Percentiles rank a stretch among this genome's conserved stretches.
Conservation (phyloP, 64 coral and sea anemone species). For the Acropora tenuis region DNA sequence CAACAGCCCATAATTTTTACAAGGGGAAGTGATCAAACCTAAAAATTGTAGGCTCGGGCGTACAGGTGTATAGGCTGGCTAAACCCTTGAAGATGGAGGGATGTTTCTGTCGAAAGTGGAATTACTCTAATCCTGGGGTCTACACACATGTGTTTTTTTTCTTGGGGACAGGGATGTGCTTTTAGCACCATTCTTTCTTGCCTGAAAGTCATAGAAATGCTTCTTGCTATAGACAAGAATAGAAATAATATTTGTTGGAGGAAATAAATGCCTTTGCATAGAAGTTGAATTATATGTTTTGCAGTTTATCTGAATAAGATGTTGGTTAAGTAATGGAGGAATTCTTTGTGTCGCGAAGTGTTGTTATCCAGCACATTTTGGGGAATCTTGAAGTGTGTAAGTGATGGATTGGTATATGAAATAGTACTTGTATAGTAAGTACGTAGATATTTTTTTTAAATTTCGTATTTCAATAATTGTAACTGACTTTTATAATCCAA, state of each 20-base stretch:
- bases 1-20: too few relatives aligned
- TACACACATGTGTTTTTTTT: not conserved
- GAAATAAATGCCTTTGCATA: not conserved
- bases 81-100: not conserved
- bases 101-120: not conserved
- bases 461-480: not conserved
- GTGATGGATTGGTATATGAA: not conserved
- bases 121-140: not conserved
- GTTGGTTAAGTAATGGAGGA: not conserved
- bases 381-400: not conserved
- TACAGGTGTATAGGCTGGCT: not conserved
- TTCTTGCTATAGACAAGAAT: not conserved
- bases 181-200: not conserved
- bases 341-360: not conserved
- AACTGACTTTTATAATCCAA: not conserved
- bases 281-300: not conserved
- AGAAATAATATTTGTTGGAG: not conserved
- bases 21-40: not conserved
- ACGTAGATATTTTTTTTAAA: not conserved
- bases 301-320: too few relatives aligned
- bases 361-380: not conserved
- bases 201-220: not conserved
- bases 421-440: not conserved
- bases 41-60: not conserved
- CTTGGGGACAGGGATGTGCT: not conserved